These are phyloP conservation scores for Peribatodes rhomboidaria DNA, from an alignment of 2,888 invertebrate species.

Conservation along the genomic window DNA sequence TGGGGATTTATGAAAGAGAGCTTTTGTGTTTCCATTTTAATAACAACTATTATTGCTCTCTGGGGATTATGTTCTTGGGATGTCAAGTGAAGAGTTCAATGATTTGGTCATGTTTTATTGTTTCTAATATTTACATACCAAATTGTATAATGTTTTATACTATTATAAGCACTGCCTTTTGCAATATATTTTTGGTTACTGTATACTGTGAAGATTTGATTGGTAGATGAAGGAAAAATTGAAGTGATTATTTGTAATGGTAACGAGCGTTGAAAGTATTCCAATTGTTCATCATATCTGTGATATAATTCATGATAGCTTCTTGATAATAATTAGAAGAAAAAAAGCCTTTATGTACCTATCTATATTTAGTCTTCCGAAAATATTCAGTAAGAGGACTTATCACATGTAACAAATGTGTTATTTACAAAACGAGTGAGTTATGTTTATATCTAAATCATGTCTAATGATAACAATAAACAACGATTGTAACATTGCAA, in stretches of 20 bases:
- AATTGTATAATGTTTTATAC: constrained; percentile 17
- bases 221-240: constrained; percentile 21
- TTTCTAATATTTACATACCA: constrained; percentile 30
- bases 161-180: constrained; percentile 42
- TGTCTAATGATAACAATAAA: constrained; percentile 25
- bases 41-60: constrained; percentile 69
- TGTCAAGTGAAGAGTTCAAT: constrained; percentile 82
- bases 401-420: constrained; percentile 31
- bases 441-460: constrained; percentile 29
- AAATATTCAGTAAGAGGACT: constrained; percentile 39
- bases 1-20: constrained; percentile 67
- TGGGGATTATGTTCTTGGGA: constrained; percentile 72
- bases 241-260: constrained; percentile 22
- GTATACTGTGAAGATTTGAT: constrained; percentile 32
- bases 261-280: constrained; percentile 39
- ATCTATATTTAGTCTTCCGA: constrained; percentile 50
- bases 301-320: constrained; percentile 65
- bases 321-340: constrained; percentile 48
- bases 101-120: constrained; percentile 60
- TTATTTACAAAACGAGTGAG: constrained; percentile 34
- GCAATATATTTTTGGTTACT: constrained; percentile 39
- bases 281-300: constrained; percentile 59
- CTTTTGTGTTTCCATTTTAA: constrained; percentile 59
- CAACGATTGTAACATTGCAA: constrained; percentile 32
- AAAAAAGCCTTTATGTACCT: constrained; percentile 42